Evolutionary conservation across 37 sponge, comb jelly and placozoan species (phyloP), one percentile per base, ranked within the genome.

Genomic region (Aplysina aerophoba): DNA sequence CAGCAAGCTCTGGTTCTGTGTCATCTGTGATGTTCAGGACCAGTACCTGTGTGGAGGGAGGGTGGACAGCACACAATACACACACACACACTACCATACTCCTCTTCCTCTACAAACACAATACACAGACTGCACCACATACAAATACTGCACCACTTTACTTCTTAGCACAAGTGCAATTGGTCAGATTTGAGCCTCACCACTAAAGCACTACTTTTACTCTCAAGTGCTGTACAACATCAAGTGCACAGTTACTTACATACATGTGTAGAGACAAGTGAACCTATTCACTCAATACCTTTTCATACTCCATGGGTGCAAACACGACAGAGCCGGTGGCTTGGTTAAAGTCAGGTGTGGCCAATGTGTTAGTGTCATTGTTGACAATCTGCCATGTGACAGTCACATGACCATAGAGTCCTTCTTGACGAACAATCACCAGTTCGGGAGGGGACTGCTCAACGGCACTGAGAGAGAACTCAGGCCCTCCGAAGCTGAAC

Each of bases 1-100:
- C 93, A 13, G 36, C 53, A n/a, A 97, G 65, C 40, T 94, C 94
- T 5, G 97, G 95, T 0, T 86, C 73, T 24, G 27, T 67, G 60
- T 97, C 97, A 86, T 94, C 87, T 12, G 67, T 60, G 15, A 84
- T 73, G 57, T 55, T 71, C 54, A 88, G 53, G 22, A 61, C 6
- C 24, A 88, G 79, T 0, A 31, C 6, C 55, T 81, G 34, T 8
- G 36, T n/a, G n/a, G n/a, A n/a, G n/a, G n/a, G n/a, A n/a, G n/a
- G n/a, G n/a, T n/a, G n/a, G n/a, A n/a, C n/a, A n/a, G n/a, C 36
- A 73, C 40, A 73, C 17, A 24, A 40, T 59, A 21, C 56, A 58
- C 3, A 81, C 40, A 53, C 37, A 37, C 12, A 30, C n/a, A n/a
- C n/a, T n/a, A n/a, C n/a, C n/a, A 38, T 77, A 33, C 21, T 15